Base-by-base conservation (phyloP, 2,113 vertebrate species). In the Typhlomys cinereus region DNA sequence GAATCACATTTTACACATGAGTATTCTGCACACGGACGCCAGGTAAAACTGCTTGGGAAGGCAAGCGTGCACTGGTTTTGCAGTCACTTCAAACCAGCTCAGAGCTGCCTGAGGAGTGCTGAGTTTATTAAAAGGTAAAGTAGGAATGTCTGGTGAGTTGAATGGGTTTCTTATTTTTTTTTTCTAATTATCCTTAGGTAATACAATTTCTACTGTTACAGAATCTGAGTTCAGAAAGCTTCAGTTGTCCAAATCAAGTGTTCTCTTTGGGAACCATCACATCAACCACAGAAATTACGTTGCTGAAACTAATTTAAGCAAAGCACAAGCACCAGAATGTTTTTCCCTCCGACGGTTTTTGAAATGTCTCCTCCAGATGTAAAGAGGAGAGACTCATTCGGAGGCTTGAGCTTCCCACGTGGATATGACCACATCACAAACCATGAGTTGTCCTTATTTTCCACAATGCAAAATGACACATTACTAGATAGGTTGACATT, bases 1-100 rank as follows among this genome's bases (percentile, higher is more conserved):
- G 76, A 89, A 61, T 74, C 14, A 29, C 95, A 90, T 91, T 92
- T 67, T 90, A 17, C 66, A 25, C 4, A 95, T 54, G 88, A n/a
- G 89, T 1, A 44, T 25, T n/a, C n/a, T n/a, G n/a, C n/a, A n/a
- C n/a, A n/a, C n/a, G n/a, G n/a, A 96, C 44, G 61, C 46, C 41
- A 17, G 20, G 34, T 71, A 93, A 8, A 34, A 82, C 85, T 15
- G 5, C 66, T 61, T 17, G 31, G 52, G 36, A 61, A 66, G 13
- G 34, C 41, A n/a, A 74, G 10, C 11, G 54, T 93, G 14, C 48
- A 25, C 17, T 96, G 94, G 93, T 21, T 50, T 0, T 74, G 23
- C 5, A 39, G 34, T 88, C 5, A 92, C 87, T 95, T 94, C 86
- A 95, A 95, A 96, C 48, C 73, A 96, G 84, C 90, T 94, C 90